Evolutionary conservation across 2,888 invertebrate genomes (phyloP), one percentile per base, ranked within the genome.

Genomic region (Sclerodermus sp.): DNA sequence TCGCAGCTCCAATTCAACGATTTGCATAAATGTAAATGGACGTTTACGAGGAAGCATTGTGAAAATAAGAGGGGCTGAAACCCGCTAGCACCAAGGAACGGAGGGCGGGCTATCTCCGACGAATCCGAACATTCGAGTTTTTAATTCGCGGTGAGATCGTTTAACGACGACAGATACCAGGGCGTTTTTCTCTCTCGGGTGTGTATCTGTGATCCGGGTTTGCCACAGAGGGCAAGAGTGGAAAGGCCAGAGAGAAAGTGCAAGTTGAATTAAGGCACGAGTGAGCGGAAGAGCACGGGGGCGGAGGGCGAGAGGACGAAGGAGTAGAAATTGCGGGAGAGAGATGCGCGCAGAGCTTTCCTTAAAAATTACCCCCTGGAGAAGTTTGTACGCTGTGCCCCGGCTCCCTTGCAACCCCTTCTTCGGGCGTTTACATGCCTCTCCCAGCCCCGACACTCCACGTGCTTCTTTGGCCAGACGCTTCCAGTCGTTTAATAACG

Each of bases 401-500:
- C n/a, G 16, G 8, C 37, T 37, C 9, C 10, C 6, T 45, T 10
- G 23, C 37, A 12, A 23, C 12, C n/a, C 42, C 42, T 16, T 42
- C 18, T 15, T 13, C 34, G 31, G 15, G 15, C 32, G 16, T 42
- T n/a, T 17, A 15, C n/a, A 12, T 30, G 17, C 14, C 44, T 17
- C 32, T 44, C 10, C 12, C 34, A 18, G 9, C 12, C 36, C 23
- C 12, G 18, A 23, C 40, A 17, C 15, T 23, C 42, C 17, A 29
- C 15, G 42, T 30, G 15, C 10, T 23, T 23, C 40, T 49, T 42
- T 48, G 32, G 36, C 16, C 12, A 34, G 23, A 23, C 23, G 23
- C 23, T 23, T 23, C 8, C 23, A 23, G 49, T 37, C 47, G 53
- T 60, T 62, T 64, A 67, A 65, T 66, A 64, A 64, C 64, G 60